Base-by-base conservation (phyloP, 2,113 vertebrate genomes). In the Odontesthes bonariensis region DNA sequence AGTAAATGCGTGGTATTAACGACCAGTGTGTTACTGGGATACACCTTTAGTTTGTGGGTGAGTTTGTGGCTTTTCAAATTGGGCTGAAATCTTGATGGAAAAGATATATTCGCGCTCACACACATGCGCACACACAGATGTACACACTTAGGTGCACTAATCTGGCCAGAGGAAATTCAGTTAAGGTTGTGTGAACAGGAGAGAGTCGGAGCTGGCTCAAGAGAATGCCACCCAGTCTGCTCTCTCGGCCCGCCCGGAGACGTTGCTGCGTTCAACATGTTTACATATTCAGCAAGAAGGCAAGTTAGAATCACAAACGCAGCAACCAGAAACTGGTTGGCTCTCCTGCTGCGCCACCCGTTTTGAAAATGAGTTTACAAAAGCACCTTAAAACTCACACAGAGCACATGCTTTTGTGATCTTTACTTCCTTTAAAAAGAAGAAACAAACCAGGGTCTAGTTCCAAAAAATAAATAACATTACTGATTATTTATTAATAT, bases 381-480 rank as follows among this genome's bases (percentile, higher is more conserved):
- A 89, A 92, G 93, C 93, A 94, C 93, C 94, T 94, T 94, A 93
- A 90, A 93, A 94, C 90, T 92, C 94, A 90, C 86, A 86, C 72
- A 72, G 91, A 92, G 93, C 93, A 92, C 90, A 92, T 69, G 85
- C 88, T 90, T 93, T 90, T 93, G 91, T 93, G 90, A 92, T 92
- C 84, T 92, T 91, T 90, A 90, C 92, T 92, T 92, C 85, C 85
- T 92, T 89, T 75, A 49, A 73, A 70, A 82, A 58, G 44, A 82
- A 86, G 49, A 89, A 91, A 89, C 83, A 91, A 94, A 93, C 91
- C 94, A 94, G 94, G 94, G 93, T 94, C 90, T 90, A 90, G 89
- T 92, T 93, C 90, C 87, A 85, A 93, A 93, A 89, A 80, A 54
- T 67, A 17, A 27, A 90, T 88, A 88, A 91, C 84, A 64, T 85